Evolutionary conservation across 2,888 invertebrate genomes (phyloP), one percentile per base, ranked within the genome.

Genomic region (Caenorhabditis afra): DNA sequence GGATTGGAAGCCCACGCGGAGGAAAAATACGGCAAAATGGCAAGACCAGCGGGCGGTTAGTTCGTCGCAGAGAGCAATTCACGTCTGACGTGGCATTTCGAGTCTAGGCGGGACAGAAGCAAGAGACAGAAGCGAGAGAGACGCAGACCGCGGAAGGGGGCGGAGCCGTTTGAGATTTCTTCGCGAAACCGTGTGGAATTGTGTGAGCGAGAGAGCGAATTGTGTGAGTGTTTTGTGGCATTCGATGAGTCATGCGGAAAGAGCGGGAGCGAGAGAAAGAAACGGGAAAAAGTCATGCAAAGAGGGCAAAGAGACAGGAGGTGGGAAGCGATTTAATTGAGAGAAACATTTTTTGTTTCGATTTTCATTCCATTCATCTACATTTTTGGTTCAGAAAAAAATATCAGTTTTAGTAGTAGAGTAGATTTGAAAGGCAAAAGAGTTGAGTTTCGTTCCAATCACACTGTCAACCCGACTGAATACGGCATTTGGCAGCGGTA

Each of bases 401-500:
- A n/a, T n/a, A n/a, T n/a, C 29, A 29, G 29, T 29, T 29, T 29
- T 29, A 7, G 7, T 29, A 29, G 29, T 29, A 29, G 29, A 29
- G 29, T 5, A 16, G 50, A 59, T 37, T 35, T 45, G 37, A 65
- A 73, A 57, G 64, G 65, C 73, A 66, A 66, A 74, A 74, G 65
- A 74, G 73, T 74, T 65, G 71, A 47, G 55, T 62, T 71, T 71
- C 53, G 22, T 53, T n/a, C 44, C 35, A 52, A 52, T 47, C 29
- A 35, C 52, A 50, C 29, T 16, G 37, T 29, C 29, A 58, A 58
- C 35, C 59, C 12, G 39, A 50, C 52, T 57, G 66, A 49, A 10
- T 37, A 67, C 58, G 49, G 23, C 37, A 39, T 16, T 35, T 29
- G n/a, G n/a, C n/a, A n/a, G n/a, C n/a, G n/a, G 35, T 16, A 37